Conservation (phyloP, 2,888 invertebrate species). For the Ichneumoninae sp. region DNA sequence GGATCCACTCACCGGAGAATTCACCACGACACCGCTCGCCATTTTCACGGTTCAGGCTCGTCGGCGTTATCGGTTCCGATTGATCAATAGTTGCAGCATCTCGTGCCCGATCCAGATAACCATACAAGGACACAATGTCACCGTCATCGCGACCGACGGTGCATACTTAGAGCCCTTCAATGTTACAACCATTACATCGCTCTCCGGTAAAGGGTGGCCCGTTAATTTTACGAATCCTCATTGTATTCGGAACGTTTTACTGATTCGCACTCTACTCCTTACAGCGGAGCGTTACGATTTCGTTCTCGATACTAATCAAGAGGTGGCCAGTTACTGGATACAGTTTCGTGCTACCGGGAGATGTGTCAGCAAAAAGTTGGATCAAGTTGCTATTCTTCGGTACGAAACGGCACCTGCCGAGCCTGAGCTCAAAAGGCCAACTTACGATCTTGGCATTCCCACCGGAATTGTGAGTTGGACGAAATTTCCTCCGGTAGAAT, state of each 20-base stretch:
- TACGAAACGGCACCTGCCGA: constrained; percentile 79
- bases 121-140: constrained; percentile 85
- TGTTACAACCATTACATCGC: constrained; percentile 83
- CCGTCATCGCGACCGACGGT: constrained; percentile 86
- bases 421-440: constrained; percentile 69
- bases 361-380: constrained; percentile 83
- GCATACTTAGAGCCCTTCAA: constrained; percentile 85
- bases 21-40: constrained; percentile 74
- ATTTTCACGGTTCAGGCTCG: constrained; percentile 82
- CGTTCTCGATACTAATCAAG: constrained; percentile 85
- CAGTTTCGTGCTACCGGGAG: constrained; percentile 85
- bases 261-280: constrained; percentile 65
- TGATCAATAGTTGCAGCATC: constrained; percentile 86
- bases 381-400: constrained; percentile 85
- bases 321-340: constrained; percentile 85
- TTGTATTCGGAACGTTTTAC: background rate
- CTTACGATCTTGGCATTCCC: constrained; percentile 79
- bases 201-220: constrained; percentile 85
- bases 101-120: constrained; percentile 85
- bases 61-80: constrained; percentile 86
- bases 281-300: constrained; percentile 89
- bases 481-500: background rate
- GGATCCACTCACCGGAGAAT: constrained; percentile 70
- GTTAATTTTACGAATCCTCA: background rate
- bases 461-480: constrained; percentile 79